phyloP scores from a whole-genome alignment of 2,113 vertebrate genomes.

The Ammospiza nelsoni region DNA sequence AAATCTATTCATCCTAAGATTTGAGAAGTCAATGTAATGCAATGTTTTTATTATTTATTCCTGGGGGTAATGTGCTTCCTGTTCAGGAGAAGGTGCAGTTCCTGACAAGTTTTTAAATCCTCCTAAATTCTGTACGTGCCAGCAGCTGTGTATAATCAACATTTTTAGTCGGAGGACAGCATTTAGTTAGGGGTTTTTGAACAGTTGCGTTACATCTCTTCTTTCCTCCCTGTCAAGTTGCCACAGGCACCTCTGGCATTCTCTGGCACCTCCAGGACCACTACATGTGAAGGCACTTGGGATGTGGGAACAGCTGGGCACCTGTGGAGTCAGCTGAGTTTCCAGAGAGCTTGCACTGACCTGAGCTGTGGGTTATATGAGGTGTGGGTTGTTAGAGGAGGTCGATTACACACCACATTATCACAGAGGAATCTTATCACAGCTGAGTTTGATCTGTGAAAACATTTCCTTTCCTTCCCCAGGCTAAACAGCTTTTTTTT shows the following conservation, averaged over 20 bases:
- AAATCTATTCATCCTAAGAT: neutral
- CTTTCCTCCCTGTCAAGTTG: neutral
- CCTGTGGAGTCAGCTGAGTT: neutral
- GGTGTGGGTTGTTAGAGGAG: neutral
- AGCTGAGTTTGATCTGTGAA: neutral
- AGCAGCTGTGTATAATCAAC: neutral
- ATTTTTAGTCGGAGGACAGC: neutral
- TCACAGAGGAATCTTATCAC: neutral
- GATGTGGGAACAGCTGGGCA: neutral
- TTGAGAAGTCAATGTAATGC: neutral
- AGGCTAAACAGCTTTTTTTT: neutral
- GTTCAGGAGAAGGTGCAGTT: neutral
- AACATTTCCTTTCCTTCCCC: neutral
- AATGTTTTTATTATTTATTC: neutral
- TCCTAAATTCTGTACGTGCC: neutral
- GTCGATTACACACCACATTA: neutral
- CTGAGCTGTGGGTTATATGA: neutral
- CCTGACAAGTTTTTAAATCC: neutral
- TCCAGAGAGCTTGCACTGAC: neutral
- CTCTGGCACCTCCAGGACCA: neutral
- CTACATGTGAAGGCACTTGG: neutral
- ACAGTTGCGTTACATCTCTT: neutral
- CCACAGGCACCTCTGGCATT: accelerated
- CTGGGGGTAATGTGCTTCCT: neutral
- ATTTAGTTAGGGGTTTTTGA: neutral